Evolutionary conservation across 2,888 invertebrate genomes (phyloP), one percentile per base, ranked within the genome.

Genomic region (Chironomus tentans): DNA sequence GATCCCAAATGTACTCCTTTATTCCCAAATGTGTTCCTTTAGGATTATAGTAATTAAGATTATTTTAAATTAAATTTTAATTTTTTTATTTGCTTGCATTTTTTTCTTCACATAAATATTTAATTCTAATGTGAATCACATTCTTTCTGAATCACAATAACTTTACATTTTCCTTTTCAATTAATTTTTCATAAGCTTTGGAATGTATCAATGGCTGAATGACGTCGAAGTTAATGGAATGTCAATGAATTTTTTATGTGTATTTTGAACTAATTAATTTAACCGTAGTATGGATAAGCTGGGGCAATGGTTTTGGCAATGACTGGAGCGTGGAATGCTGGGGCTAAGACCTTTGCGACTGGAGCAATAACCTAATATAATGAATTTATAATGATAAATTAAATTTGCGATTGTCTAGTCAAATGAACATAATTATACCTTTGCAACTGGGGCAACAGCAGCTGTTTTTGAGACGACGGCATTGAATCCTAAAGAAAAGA

Each of bases 381-480:
- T n/a, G 2, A 38, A 38, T 1, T n/a, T 0, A 38, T 28, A 24
- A 24, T 28, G 4, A 24, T 28, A 10, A 38, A 38, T 10, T 1
- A 38, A 38, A 38, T 38, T 38, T 4, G 5, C 3, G 5, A 28
- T 28, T 1, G 2, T 38, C 10, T 2, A 38, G 38, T 10, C 4
- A 4, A 38, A 10, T 38, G 28, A n/a, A 4, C 5, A 28, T 4
- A 28, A 5, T 10, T 1, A 38, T 38, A 80, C 78, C 77, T 80
- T 80, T 6, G n/a, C 18, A 15, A 48, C 48, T 38, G 38, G 50
- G 12, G 80, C 80, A 70, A 77, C 77, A 15, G 28, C 68, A 18
- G 86, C 85, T 79, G 86, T 85, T 72, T 84, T 85, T 79, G 84
- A 85, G 18, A 87, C 87, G 65, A 87, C 85, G 77, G 87, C 87